Evolutionary conservation across 2,888 invertebrate genomes (phyloP).

Genomic region (Tachina grossa): DNA sequence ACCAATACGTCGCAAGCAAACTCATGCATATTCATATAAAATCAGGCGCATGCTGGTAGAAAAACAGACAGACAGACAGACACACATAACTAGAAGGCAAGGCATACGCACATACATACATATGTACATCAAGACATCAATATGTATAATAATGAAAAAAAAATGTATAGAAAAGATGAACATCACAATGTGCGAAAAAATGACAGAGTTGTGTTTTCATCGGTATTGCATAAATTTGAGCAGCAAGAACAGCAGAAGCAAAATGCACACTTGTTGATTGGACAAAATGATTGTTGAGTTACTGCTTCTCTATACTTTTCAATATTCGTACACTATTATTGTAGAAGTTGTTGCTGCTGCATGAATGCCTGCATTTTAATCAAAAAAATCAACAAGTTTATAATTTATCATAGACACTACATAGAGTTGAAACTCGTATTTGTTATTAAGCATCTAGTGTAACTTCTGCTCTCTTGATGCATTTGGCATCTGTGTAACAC

Average conservation of each 20-base stretch:
- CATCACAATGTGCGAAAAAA: conserved; percentile 52
- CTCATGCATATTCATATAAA: conserved; percentile 58
- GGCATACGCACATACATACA: background rate
- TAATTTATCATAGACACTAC: conserved; percentile 25
- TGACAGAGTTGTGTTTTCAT: conserved; percentile 47
- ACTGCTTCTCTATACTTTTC: background rate
- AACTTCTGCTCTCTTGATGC: conserved; percentile 6
- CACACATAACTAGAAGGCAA: background rate
- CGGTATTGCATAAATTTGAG: conserved; percentile 52
- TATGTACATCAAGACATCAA: background rate
- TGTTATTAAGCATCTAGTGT: background rate
- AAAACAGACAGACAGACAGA: background rate
- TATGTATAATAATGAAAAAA: background rate
- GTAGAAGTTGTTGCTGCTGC: conserved; percentile 17
- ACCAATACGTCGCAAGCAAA: conserved; percentile 65
- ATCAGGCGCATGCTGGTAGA: background rate
- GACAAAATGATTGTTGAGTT: conserved; percentile 30
- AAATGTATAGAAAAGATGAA: background rate
- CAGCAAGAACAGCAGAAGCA: conserved; percentile 12
- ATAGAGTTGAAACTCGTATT: conserved; percentile 8
- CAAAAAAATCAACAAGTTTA: conserved; percentile 61
- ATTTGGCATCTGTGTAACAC: conserved; percentile 7
- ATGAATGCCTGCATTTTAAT: conserved; percentile 57
- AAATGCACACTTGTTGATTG: conserved; percentile 61
- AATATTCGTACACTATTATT: background rate